Evolutionary conservation across 2,113 vertebrate genomes (phyloP), one percentile per base, ranked within the genome.

Genomic region (Mesembrinibis cayennensis): DNA sequence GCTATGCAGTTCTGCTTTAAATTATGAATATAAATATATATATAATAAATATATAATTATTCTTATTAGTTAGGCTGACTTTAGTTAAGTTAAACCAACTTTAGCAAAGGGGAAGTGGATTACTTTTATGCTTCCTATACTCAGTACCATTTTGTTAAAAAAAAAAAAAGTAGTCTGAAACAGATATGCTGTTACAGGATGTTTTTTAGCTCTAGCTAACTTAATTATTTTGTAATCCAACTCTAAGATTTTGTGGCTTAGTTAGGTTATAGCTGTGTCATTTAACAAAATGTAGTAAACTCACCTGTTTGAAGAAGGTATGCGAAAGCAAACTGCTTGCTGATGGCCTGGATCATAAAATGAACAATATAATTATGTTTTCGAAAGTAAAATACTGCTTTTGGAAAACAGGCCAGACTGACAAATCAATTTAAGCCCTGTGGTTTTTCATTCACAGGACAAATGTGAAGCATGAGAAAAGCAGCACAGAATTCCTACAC

Each of bases 301-400:
- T 96, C 66, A 99, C 99, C 99, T 99, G 98, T 94, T 98, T 99
- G 98, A 99, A 99, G 98, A 99, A 99, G 74, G 98, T 98, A 81
- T 99, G 99, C 23, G 98, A 98, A 95, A 99, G 95, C 93, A 99
- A 98, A 92, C 98, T 96, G 79, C 98, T 98, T 84, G 99, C 99
- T 84, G 99, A 99, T 27, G 99, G 99, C 96, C 99, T 99, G 82
- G 79, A 98, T 97, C 52, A 91, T 78, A 98, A 73, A 95, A 95
- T 96, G 66, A 97, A 96, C 77, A 96, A 97, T 50, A 95, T 11
- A 80, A 89, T 97, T 94, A 96, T 19, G 16, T 82, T 92, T 45
- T 94, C 50, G 23, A 91, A 95, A 87, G 59, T 84, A 63, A 92
- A 95, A 87, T 36, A 82, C 27, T 70, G 18, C 59, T 84, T 88